A percentile compares a stretch with the other conserved stretches of the same genome.
phyloP scores from a whole-genome alignment of 2,797 vertebrate genomes.

The Syndactyla subalaris region DNA sequence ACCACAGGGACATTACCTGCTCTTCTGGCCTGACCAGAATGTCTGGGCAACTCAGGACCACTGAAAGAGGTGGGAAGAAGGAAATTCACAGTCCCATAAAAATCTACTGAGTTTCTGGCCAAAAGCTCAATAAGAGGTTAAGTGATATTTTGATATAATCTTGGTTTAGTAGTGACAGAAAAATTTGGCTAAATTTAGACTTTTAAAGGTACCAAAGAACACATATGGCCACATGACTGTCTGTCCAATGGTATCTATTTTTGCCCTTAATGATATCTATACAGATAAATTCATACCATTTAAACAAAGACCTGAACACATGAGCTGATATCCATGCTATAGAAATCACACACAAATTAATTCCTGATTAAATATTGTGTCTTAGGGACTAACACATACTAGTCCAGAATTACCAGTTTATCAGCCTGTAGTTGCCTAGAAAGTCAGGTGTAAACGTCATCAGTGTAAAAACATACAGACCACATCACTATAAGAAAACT shows the following conservation, averaged over 20 bases:
- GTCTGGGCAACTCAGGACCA: background rate
- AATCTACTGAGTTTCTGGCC: background rate
- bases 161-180: background rate
- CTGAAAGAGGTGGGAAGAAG: background rate
- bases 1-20: background rate
- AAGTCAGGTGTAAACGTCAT: background rate
- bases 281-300: background rate
- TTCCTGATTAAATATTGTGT: background rate
- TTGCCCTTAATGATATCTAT: background rate
- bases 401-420: background rate
- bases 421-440: background rate
- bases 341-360: background rate
- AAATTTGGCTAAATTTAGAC: background rate
- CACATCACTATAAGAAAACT: background rate
- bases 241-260: background rate
- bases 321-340: accelerated
- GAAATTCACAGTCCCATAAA: background rate
- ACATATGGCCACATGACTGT: background rate
- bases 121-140: background rate
- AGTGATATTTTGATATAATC: background rate
- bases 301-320: background rate
- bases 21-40: background rate
- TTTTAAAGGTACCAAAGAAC: background rate
- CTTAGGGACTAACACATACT: background rate
- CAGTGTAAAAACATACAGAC: background rate